Base-by-base conservation (phyloP, 2,888 invertebrate genomes). In the Helicoverpa assulta region DNA sequence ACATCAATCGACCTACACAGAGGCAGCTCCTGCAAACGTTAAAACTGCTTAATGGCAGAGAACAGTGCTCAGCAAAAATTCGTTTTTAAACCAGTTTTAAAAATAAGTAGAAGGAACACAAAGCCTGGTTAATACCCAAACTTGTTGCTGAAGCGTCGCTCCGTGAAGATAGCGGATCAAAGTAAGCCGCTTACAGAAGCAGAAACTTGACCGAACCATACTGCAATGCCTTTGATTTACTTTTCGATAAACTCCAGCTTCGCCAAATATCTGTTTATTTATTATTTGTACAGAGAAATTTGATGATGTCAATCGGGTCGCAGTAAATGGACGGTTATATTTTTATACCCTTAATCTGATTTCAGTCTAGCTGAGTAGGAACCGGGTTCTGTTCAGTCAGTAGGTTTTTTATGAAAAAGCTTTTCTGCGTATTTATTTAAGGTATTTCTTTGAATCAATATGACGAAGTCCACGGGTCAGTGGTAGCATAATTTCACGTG, bases 121-220 rank as follows among this genome's bases (percentile, higher is more conserved):
- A 80, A 79, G 77, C 75, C 70, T 72, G 76, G 78, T 80, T 85
- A 84, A 87, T 84, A 79, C 80, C 70, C 78, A 70, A 86, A 86
- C 85, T 87, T 87, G 86, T 87, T 87, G 85, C 83, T 81, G 68
- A 67, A 81, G 79, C 85, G 80, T 81, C 78, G 78, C 80, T 78
- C 79, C 74, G 66, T 78, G 78, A 77, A 81, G 88, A 84, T 83
- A 86, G 80, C 71, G 86, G 86, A 88, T 88, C 85, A 79, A 82
- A 84, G 77, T 87, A 88, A 88, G 86, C 86, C 76, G 88, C 87
- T 88, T 88, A 87, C 74, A 82, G 72, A 75, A 76, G 69, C 78
- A 81, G 71, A 83, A 86, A 87, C 85, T 88, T 85, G 85, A 83
- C 88, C 85, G 78, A 74, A 57, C 80, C 63, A 68, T 68, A 78